These are phyloP conservation scores for Crenuchus spilurus DNA, from an alignment of 2,797 vertebrate genomes.

Conservation along the genomic window DNA sequence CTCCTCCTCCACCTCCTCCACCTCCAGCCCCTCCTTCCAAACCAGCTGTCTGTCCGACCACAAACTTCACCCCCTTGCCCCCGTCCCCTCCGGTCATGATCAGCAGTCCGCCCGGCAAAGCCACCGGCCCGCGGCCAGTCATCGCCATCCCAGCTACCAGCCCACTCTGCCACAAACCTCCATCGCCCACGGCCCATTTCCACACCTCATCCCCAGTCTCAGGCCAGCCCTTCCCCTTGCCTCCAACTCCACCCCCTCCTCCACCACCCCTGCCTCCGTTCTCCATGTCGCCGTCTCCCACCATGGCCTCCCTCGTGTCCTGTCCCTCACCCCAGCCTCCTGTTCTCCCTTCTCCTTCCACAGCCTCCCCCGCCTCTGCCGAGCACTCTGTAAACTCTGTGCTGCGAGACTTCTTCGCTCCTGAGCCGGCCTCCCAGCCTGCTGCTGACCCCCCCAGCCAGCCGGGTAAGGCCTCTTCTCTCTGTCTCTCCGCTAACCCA, in stretches of 20 bases:
- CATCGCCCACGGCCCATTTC: constrained; percentile 77
- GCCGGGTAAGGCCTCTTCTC: constrained; percentile 90
- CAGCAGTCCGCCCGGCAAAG: constrained; percentile 94
- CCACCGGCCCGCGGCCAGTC: constrained; percentile 87
- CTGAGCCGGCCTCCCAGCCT: constrained; percentile 81
- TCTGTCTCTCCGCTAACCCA: constrained; percentile 69
- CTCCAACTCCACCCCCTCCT: constrained; percentile 78
- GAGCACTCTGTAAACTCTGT: constrained; percentile 87
- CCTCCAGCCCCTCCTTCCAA: constrained; percentile 79
- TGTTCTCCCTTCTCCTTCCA: constrained; percentile 97
- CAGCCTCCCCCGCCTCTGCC: constrained; percentile 89
- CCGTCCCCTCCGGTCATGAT: constrained; percentile 97
- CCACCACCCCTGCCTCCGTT: constrained; percentile 71
- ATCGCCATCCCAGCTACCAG: constrained; percentile 85
- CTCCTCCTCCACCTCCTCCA: constrained; percentile 75
- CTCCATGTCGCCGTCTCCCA: constrained; percentile 70
- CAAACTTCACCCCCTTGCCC: constrained; percentile 89
- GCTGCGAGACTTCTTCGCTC: constrained; percentile 84
- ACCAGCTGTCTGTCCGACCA: constrained; percentile 85
- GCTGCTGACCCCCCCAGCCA: constrained; percentile 81
- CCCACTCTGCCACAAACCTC: constrained; percentile 83
- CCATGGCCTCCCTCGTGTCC: constrained; percentile 79
- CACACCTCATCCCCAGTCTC: constrained; percentile 72
- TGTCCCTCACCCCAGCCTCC: constrained; percentile 94
- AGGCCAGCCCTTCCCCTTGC: constrained; percentile 73